Percentiles rank a stretch among this genome's conserved stretches.
Conservation (phyloP, 2,797 vertebrate species). For the Okamejei kenojei region DNA sequence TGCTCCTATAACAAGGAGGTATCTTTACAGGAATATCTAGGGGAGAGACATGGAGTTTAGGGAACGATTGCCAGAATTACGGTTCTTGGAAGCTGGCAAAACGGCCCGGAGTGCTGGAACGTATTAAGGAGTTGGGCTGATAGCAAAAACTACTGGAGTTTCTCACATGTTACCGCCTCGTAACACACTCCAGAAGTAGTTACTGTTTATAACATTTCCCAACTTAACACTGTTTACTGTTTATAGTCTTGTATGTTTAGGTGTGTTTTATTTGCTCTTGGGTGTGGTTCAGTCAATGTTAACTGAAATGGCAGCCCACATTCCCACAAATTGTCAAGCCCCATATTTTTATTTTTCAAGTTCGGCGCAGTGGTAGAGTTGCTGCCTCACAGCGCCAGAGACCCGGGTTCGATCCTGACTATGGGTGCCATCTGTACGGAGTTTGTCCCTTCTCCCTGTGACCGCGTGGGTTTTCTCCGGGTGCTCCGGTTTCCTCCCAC, state of each 20-base stretch:
- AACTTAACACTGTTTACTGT: conserved; percentile 10
- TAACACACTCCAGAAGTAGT: conserved; percentile 19
- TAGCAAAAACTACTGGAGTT: not conserved
- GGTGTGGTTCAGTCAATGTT: not conserved
- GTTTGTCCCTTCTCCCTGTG: no score
- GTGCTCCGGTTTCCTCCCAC: no score
- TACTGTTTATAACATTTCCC: conserved; percentile 2
- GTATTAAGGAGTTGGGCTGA: not conserved
- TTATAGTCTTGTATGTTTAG: not conserved
- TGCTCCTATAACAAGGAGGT: not conserved
- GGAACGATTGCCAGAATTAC: not conserved
- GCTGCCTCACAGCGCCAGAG: no score
- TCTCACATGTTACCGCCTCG: not conserved
- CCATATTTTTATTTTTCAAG: no score
- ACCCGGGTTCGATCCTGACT: no score
- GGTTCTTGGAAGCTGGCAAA: not conserved
- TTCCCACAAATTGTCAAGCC: not conserved
- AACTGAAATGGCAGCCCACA: not conserved
- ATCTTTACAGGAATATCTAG: not conserved
- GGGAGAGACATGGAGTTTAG: not conserved
- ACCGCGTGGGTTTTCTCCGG: no score
- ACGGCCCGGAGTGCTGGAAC: not conserved
- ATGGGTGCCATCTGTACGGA: no score
- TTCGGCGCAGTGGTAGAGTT: no score
- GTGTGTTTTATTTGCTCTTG: not conserved